phyloP scores from a whole-genome alignment of 2,888 invertebrate genomes.

The Sphinx pinastri region DNA sequence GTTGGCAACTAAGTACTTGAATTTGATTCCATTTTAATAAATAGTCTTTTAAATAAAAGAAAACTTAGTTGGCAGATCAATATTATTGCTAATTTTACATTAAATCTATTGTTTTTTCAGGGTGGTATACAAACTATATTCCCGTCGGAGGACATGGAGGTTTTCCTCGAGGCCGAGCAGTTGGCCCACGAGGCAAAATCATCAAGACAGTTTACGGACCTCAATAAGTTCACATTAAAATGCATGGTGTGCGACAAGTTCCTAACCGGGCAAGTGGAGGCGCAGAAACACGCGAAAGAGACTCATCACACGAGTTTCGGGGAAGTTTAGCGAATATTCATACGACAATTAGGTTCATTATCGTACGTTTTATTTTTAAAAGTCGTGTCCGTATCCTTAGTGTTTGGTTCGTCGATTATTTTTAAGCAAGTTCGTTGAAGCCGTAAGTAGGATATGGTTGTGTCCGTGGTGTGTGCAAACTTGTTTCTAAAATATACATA shows the following conservation, averaged over 20 bases:
- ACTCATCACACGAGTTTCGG: slow-evolving; percentile 93
- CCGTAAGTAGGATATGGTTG: not conserved
- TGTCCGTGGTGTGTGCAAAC: too few relatives aligned
- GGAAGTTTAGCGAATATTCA: slow-evolving; percentile 84
- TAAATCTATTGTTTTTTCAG: slow-evolving; percentile 62
- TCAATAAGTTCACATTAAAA: slow-evolving; percentile 92
- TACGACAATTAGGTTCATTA: slow-evolving; percentile 13
- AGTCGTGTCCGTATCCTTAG: slow-evolving; percentile 40
- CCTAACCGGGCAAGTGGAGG: slow-evolving; percentile 91
- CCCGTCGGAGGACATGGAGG: slow-evolving; percentile 87
- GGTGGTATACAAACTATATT: slow-evolving; percentile 92
- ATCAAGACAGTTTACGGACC: slow-evolving; percentile 95
- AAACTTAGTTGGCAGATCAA: too few relatives aligned
- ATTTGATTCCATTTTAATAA: slow-evolving; percentile 17
- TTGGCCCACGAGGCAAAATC: slow-evolving; percentile 94
- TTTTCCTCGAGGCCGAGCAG: slow-evolving; percentile 92
- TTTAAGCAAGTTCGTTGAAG: not conserved
- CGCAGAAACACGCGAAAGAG: slow-evolving; percentile 92
- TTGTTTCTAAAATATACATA: too few relatives aligned
- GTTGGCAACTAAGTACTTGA: not conserved
- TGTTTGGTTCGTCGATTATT: not conserved
- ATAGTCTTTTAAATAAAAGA: too few relatives aligned
- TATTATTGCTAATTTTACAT: not conserved
- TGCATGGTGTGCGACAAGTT: slow-evolving; percentile 92
- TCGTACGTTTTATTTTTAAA: slow-evolving; percentile 29